Base-by-base conservation (phyloP, 2,113 vertebrate genomes). In the Hippocampus guttulatus region DNA sequence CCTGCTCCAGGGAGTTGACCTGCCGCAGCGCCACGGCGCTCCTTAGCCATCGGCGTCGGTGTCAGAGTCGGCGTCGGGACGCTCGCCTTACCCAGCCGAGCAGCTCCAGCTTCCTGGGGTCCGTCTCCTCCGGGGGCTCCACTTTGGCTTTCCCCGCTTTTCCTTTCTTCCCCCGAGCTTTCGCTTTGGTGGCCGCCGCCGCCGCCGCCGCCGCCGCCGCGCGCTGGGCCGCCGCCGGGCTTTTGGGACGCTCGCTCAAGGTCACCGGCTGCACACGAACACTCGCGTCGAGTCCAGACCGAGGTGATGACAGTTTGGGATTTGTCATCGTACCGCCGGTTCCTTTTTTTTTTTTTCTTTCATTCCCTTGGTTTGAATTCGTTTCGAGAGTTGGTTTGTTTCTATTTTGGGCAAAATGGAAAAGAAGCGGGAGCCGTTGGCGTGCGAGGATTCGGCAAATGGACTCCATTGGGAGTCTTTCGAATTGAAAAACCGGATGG, bases 1-100 rank as follows among this genome's bases (percentile, higher is more conserved):
- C 95, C 86, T 99, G 96, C 57, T 99, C 97, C 86, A 99, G 78
- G 1, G 97, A 96, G 68, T 96, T 96, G 63, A 98, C 97, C 97
- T 99, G 83, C 7, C 0, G 0, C 1, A 8, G 14, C 27, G 71
- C 18, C 21, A 25, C 1, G 41, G 47, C 7, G 63, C 55, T 94
- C 55, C 8, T 43, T 43, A 43, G 41, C 11, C 10, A 43, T 8
- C 41, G 41, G 10, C 10, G 41, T 2, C 41, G 41, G 10, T 8
- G 47, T 15, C 47, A 14, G 14, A 12, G 47, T 8, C 41, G 41
- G 41, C 41, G 41, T 5, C 47, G 3, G 18, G 20, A 54, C 18
- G 20, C 21, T n/a, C 1, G 52, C 18, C 20, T 33, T 81, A 98
- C 97, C 96, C 97, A 98, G 89, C 92, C 96, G 3, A 96, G 88